Conservation (phyloP, 2,113 vertebrate genomes). For the Machaerirhynchus nigripectus region DNA sequence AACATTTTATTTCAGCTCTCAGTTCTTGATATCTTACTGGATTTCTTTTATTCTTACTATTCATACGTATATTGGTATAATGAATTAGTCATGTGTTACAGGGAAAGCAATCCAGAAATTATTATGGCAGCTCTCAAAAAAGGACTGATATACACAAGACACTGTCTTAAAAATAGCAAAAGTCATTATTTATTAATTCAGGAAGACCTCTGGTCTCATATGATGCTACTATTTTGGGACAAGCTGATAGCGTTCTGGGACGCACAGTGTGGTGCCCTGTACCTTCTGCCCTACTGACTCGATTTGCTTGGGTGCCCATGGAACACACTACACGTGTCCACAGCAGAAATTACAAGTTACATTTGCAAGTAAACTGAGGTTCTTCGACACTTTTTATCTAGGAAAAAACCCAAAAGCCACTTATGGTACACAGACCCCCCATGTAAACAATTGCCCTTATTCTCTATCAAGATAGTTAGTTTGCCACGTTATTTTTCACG, state of each 20-base stretch:
- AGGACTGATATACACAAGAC: background rate
- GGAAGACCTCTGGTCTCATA: background rate
- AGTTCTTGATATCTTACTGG: background rate
- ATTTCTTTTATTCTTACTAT: background rate
- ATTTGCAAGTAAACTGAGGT: background rate
- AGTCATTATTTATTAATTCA: background rate
- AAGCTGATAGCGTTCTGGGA: background rate
- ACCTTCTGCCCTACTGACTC: background rate
- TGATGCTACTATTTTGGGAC: background rate
- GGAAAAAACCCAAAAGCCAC: background rate
- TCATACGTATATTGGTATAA: background rate
- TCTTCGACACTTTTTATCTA: background rate
- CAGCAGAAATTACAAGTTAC: background rate
- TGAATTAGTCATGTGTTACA: background rate
- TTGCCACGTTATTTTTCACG: background rate
- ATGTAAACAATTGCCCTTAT: background rate
- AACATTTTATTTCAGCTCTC: background rate
- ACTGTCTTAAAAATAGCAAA: background rate
- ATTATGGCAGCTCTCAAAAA: background rate
- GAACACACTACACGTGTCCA: background rate
- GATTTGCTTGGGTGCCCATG: background rate
- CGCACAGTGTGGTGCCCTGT: background rate
- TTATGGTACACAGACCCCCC: rapidly evolving
- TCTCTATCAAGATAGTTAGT: background rate
- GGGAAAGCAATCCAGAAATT: background rate